Evolutionary conservation across 2,888 invertebrate species (phyloP), one percentile per base, ranked within the genome.

Genomic region (Drosophila mayaguana): DNA sequence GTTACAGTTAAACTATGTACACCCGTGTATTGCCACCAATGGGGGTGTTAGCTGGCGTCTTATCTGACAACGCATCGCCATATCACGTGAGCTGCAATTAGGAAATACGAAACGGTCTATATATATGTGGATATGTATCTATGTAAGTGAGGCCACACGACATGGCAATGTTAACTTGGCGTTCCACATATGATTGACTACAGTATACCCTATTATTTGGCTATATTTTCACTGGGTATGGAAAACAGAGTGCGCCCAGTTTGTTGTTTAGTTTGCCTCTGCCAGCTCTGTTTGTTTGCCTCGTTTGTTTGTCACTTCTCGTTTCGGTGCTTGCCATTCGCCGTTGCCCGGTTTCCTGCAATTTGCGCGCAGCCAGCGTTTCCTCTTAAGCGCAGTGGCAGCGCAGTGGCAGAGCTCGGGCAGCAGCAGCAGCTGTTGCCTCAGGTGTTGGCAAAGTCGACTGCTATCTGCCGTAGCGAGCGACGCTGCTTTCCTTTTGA

Each of bases 341-440:
- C 62, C 70, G 75, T 72, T 68, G 70, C 79, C 73, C 76, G 73
- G 80, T 68, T 85, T 85, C 84, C 84, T 85, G 84, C 84, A 89
- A 85, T 85, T 85, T 85, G 87, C 63, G 79, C 83, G 51, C 87
- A 70, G 81, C 59, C 76, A 70, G 60, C 66, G 87, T 48, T 78
- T 80, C 79, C 86, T 83, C 69, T 81, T 67, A 67, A 72, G 64
- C 64, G 68, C 64, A 53, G 73, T 59, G 56, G 66, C 62, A 11
- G 51, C 20, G 14, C 65, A 51, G 72, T 57, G 62, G 66, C 62
- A 12, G 32, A 16, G 38, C n/a, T n/a, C n/a, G n/a, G n/a, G n/a
- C 38, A 38, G 56, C 63, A 6, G 63, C 66, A 61, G 59, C 62
- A 18, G 18, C 50, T 11, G 22, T 12, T 54, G 65, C 81, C 54